Base-by-base conservation (phyloP, 2,113 vertebrate genomes). In the Tachysurus fulvidraco region DNA sequence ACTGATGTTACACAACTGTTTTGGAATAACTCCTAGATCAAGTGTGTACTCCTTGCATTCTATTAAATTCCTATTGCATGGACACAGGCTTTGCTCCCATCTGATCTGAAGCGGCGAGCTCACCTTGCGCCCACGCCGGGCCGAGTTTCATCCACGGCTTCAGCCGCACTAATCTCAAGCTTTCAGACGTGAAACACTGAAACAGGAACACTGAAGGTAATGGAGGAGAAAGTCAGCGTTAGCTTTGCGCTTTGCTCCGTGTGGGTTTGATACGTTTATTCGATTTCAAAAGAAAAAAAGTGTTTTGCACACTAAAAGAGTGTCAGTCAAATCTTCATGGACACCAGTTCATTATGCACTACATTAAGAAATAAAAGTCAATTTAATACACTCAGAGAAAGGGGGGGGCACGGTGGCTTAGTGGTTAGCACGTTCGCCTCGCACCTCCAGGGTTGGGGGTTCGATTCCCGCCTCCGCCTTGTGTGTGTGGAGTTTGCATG, bases 161-260 rank as follows among this genome's bases (percentile, higher is more conserved):
- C 36, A 13, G 16, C 25, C 21, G 52, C 14, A 54, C 54, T 44
- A n/a, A 81, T 69, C 67, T 25, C 19, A 59, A 30, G 60, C 85
- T 86, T 86, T 81, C 85, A 73, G 85, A 60, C 52, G 14, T 57
- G 52, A 60, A 59, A 71, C 78, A 73, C n/a, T n/a, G n/a, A n/a
- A n/a, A n/a, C 50, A 54, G 50, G 12, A 57, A 67, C 77, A 9
- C 62, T 46, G 65, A 81, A 36, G n/a, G 78, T 55, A 46, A 59
- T 21, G 46, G 85, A 71, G 76, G 64, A 71, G 77, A 81, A 86
- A 86, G 50, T 52, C 28, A 59, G 19, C 23, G 46, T 50, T 5
- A 50, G 9, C 76, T 30, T 65, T 28, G 16, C 50, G 16, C 57
- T 74, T 36, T 62, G 7, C 41, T 25, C 25, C 78, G 19, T 36